These are phyloP conservation scores for Alligator mississippiensis DNA, from an alignment of 2,113 vertebrate genomes.

Conservation along the genomic window DNA sequence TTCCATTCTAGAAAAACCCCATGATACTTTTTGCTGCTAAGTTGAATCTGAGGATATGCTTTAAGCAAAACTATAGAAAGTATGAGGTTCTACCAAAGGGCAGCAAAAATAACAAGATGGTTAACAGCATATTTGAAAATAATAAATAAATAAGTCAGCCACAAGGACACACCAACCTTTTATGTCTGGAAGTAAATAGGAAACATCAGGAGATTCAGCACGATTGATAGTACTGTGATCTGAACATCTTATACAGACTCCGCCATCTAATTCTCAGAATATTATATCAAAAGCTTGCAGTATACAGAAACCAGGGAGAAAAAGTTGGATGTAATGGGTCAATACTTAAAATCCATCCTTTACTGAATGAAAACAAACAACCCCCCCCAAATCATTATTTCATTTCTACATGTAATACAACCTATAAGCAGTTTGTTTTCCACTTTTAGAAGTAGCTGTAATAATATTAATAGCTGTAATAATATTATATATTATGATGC, in stretches of 20 bases:
- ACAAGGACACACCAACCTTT: neutral
- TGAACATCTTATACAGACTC: neutral
- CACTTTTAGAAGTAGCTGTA: neutral
- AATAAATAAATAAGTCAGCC: neutral
- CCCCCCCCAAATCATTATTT: neutral
- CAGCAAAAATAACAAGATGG: neutral
- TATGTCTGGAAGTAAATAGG: neutral
- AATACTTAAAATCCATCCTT: neutral
- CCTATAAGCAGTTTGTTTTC: neutral
- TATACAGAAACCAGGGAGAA: neutral
- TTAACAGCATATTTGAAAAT: neutral
- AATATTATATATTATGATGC: neutral
- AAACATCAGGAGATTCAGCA: neutral
- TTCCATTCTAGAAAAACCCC: neutral
- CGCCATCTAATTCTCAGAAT: neutral
- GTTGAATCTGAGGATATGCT: neutral
- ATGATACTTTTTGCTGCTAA: neutral
- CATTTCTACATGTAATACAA: neutral
- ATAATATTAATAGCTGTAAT: neutral
- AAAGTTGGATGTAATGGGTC: neutral
- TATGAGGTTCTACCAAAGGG: neutral
- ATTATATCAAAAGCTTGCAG: neutral
- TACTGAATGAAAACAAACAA: neutral
- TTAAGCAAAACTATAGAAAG: neutral
- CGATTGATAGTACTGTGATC: neutral